phyloP scores from a whole-genome alignment of 2,888 invertebrate genomes.

The Sipha maydis region DNA sequence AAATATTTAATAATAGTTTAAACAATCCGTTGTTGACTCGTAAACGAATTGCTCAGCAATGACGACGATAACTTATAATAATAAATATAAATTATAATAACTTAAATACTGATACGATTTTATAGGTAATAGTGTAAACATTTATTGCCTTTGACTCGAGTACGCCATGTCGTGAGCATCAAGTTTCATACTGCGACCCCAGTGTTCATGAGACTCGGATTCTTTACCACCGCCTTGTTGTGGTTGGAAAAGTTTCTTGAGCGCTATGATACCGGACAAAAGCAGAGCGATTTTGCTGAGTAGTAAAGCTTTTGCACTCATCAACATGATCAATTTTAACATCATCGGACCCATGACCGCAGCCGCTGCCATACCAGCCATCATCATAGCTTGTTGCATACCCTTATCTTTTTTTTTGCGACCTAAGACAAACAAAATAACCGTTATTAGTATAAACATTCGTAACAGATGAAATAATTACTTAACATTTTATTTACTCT shows the following conservation, averaged over 20 bases:
- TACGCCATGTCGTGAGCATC: conserved; percentile 20
- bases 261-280: conserved; percentile 33
- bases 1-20: too few species aligned
- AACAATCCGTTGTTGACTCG: too few species aligned
- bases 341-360: conserved; percentile 47
- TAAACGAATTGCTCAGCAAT: too few species aligned
- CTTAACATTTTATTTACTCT: too few species aligned
- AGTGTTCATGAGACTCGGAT: conserved; percentile 42
- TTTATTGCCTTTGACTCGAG: conserved; percentile 29
- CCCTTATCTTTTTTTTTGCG: conserved; percentile 58
- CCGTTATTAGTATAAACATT: too few species aligned
- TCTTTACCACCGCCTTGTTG: background rate
- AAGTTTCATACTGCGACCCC: conserved; percentile 33
- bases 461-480: too few species aligned
- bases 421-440: background rate
- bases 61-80: too few species aligned
- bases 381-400: conserved; percentile 43
- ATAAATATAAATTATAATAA: too few species aligned
- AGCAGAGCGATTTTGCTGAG: conserved; percentile 59
- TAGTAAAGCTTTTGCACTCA: conserved; percentile 56
- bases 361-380: conserved; percentile 46
- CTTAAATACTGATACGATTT: too few species aligned
- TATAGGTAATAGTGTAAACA: too few species aligned
- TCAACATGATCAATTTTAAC: conserved; percentile 28
- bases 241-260: conserved; percentile 54